Evolutionary conservation across 2,888 invertebrate genomes (phyloP), one percentile per base, ranked within the genome.

Genomic region (Papilio gigon): DNA sequence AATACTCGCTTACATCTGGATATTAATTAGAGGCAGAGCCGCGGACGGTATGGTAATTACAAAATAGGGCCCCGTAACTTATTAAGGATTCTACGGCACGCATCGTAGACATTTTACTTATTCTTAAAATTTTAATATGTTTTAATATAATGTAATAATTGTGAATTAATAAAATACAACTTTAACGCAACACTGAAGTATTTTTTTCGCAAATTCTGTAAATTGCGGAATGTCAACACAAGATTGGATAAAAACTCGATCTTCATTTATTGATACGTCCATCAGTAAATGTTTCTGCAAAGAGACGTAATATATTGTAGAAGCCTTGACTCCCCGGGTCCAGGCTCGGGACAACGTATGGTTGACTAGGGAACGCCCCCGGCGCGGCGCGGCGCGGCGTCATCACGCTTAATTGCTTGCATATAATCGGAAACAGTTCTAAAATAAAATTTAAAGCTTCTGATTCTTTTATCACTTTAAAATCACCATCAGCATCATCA

Each of bases 1-100:
- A 74, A 78, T 77, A 71, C 68, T 69, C 64, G 79, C 75, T 75
- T 73, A 72, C 73, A 72, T 71, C 69, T 67, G 67, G 71, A 77
- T 76, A 82, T 80, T 78, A 80, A 84, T 83, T 74, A 77, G 76
- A 74, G 68, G 73, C 70, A 72, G 65, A 73, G 71, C 73, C 69
- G 73, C 75, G 75, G 80, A 80, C 76, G 72, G 76, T 76, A 77
- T 76, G 79, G 80, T 80, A 79, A 84, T 84, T 80, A 82, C 80
- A 80, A 73, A 71, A 68, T 11, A 20, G 67, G 60, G 58, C 61
- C 68, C 69, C 72, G 67, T 3, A 64, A 27, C 25, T 47, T 66
- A 58, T 50, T 53, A 59, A 42, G 27, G n/a, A n/a, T 25, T 25
- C 3, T 33, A 33, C 12, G 17, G 35, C 17, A 20, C 44, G 8